phyloP scores from a whole-genome alignment of 2,888 invertebrate genomes.

The Colletes collaris region DNA sequence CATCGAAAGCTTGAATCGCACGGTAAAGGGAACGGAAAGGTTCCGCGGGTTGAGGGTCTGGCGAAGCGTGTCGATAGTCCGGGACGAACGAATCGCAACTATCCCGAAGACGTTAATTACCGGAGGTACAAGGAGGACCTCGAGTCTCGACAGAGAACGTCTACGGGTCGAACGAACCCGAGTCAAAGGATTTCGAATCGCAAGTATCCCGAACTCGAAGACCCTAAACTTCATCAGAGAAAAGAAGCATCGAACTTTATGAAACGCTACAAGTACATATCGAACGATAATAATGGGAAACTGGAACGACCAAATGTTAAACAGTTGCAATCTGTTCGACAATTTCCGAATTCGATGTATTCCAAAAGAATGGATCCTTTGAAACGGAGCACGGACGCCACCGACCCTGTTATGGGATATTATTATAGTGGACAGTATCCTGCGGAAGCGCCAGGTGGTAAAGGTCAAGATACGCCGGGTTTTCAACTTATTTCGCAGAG shows the following conservation, averaged over 20 bases:
- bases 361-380: slow-evolving; percentile 18
- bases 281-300: not conserved
- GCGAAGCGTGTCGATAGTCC: not conserved
- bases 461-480: not conserved
- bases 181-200: not conserved
- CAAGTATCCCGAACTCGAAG: not conserved
- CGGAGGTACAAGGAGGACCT: not conserved
- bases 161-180: not conserved
- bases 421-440: slow-evolving; percentile 1
- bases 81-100: not conserved
- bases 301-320: not conserved
- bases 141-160: not conserved
- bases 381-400: slow-evolving; percentile 13
- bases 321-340: too few relatives aligned
- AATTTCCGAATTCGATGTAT: not conserved
- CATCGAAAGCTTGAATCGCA: not conserved
- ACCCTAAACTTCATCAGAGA: not conserved
- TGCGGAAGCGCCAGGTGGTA: not conserved
- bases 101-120: not conserved
- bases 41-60: not conserved
- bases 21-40: not conserved
- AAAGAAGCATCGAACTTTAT: slow-evolving; percentile 1
- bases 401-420: not conserved
- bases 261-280: slow-evolving; percentile 36
- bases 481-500: not conserved